Base-by-base conservation (phyloP, 2,888 invertebrate genomes). In the Standfussiana lucernea region DNA sequence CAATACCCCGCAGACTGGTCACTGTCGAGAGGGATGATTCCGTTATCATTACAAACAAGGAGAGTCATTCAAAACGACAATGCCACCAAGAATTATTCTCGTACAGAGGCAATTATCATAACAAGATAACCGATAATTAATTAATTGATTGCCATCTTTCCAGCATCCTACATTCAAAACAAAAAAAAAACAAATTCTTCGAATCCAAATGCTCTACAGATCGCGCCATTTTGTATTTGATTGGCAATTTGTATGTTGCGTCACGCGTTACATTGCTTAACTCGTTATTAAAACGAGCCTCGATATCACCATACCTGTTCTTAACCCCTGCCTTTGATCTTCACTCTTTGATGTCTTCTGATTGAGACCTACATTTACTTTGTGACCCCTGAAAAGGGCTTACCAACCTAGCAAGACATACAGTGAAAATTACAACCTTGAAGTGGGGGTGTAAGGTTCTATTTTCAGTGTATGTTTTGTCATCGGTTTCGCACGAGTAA, bases 251-350 rank as follows among this genome's bases (percentile, higher is more conserved):
- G 85, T 87, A 74, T 75, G 69, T 67, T 56, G 80, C 75, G 69
- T 75, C 80, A 83, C 74, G 83, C 83, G 82, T 77, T 79, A 84
- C 84, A 76, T 80, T 79, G 79, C 84, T 80, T 80, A 80, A 79
- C 86, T 84, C 78, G 82, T 87, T 89, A 90, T 90, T 89, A 89
- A 89, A 89, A 87, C 85, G 80, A 84, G 79, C 85, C 84, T 84
- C 90, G 86, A 92, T 91, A 91, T 89, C 88, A 86, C 80, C 89
- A 89, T 91, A 92, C 91, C 92, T 91, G 92, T 90, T 90, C 91
- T 91, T 88, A 86, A 90, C 88, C 88, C 86, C 86, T 86, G 88
- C 87, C 91, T 91, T 92, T 92, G 92, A 92, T 90, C 91, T 86
- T 82, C 79, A 71, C 77, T 86, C 87, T 88, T 88, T 88, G 88